Base-by-base conservation (phyloP, 2,888 invertebrate species). In the Erebia palarica region DNA sequence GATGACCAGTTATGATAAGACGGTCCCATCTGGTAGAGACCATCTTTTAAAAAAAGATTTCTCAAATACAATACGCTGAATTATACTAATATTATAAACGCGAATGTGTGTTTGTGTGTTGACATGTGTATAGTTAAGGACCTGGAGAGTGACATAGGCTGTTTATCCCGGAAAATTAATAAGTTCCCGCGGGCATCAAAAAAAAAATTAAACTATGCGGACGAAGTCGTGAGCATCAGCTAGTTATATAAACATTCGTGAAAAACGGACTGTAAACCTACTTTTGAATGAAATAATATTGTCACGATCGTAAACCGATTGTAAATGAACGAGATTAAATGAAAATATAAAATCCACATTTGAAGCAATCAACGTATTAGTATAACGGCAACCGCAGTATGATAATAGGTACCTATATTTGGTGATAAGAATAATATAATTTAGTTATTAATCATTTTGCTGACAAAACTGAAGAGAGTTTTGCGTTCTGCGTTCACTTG, bases 271-370 rank as follows among this genome's bases (percentile, higher is more conserved):
- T 3, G 18, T 59, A 59, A 59, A 59, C 58, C 58, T 59, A 36
- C 58, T 36, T 59, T 8, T 21, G 36, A n/a, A n/a, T 59, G 36
- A n/a, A 36, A 36, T 7, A 1, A 59, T 7, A 59, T 36, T 2
- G 58, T 36, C 14, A 58, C n/a, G 9, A 59, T n/a, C 42, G 36
- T 36, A 59, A n/a, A n/a, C 36, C 21, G 10, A 18, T 47, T 61
- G 49, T 21, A 63, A 63, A 63, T 21, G 9, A 16, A 42, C 16
- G 16, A 60, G 60, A 60, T 60, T 16, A 36, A 60, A 60, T 36
- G 47, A 8, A 14, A 59, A 42, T 60, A 59, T 51, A 27, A 58
- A 7, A 60, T 42, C 53, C 16, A 60, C 60, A 68, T 68, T 16
- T 16, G 11, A 16, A 16, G 7, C 57, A 58, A 13, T 21, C 7